These are phyloP conservation scores for Pseudoips prasinana DNA, from an alignment of 2,888 invertebrate species.

Conservation along the genomic window DNA sequence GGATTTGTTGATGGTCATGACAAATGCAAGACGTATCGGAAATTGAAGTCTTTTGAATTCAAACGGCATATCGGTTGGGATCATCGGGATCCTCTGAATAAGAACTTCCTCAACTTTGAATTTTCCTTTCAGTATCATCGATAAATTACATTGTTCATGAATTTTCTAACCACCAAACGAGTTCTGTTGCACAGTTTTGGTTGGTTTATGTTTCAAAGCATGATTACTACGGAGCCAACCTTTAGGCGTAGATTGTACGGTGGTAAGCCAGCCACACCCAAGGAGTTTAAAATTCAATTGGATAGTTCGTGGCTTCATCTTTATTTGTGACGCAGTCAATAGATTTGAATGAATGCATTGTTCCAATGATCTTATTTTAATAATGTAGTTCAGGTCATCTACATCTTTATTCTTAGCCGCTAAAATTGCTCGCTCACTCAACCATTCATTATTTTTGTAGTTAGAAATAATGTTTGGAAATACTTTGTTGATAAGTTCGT, in stretches of 20 bases:
- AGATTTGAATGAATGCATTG: slow-evolving; percentile 23
- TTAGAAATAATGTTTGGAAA: slow-evolving; percentile 23
- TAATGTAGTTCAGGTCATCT: slow-evolving; percentile 37
- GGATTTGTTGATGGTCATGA: slow-evolving; percentile 6
- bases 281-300: slow-evolving; percentile 41
- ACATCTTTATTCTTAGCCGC: slow-evolving; percentile 47
- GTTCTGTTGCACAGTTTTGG: slow-evolving; percentile 22
- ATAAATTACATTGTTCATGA: slow-evolving; percentile 22
- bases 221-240: slow-evolving; percentile 36
- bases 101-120: slow-evolving; percentile 10
- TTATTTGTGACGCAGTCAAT: slow-evolving; percentile 11
- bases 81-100: slow-evolving; percentile 14
- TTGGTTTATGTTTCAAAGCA: slow-evolving; percentile 30
- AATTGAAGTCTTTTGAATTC: slow-evolving; percentile 18
- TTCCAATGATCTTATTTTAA: slow-evolving; percentile 31
- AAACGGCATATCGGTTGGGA: slow-evolving; percentile 16
- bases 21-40: slow-evolving; percentile 22
- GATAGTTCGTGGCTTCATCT: slow-evolving; percentile 38
- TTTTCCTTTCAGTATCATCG: slow-evolving; percentile 12
- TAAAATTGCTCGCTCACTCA: slow-evolving; percentile 20
- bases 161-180: slow-evolving; percentile 23
- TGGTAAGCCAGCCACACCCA: slow-evolving; percentile 34
- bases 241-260: slow-evolving; percentile 36
- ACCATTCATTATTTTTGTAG: slow-evolving; percentile 28
- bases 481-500: slow-evolving; percentile 27